Evolutionary conservation across 1,140 invertebrate genomes (phyloP).

Genomic region (Drosophila gunungcola): DNA sequence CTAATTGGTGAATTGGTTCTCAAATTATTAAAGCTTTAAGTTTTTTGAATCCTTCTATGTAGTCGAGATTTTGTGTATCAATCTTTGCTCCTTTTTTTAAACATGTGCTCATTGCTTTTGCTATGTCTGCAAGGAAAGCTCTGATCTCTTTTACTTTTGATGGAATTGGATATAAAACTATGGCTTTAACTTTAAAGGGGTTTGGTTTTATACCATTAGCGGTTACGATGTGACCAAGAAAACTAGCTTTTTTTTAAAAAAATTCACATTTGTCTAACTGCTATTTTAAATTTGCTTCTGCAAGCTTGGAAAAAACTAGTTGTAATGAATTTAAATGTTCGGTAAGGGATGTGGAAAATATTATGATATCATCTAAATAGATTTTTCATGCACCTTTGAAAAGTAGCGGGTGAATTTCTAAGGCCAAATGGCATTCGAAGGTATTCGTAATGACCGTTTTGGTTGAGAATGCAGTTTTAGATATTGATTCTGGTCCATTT

Average conservation of each 20-base stretch:
- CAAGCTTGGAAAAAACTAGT: conserved; percentile 4
- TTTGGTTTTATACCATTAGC: conserved; percentile 3
- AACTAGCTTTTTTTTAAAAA: neutral
- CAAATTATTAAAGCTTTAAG: conserved; percentile 1
- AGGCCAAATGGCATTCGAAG: conserved; percentile 2
- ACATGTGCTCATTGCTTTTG: conserved; percentile 5
- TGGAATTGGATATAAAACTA: conserved; percentile 11
- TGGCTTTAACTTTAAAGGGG: neutral
- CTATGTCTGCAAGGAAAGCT: conserved; percentile 3
- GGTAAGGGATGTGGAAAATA: too few relatives aligned
- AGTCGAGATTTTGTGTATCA: conserved; percentile 1
- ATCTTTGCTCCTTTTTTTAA: conserved; percentile 2
- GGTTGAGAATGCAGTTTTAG: neutral
- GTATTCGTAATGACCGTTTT: conserved; percentile 2
- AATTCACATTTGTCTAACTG: conserved; percentile 15
- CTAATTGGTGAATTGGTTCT: neutral
- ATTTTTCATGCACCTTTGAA: conserved; percentile 9
- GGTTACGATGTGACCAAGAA: conserved; percentile 9
- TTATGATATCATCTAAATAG: conserved; percentile 1
- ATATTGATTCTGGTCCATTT: conserved; percentile 1
- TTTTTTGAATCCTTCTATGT: conserved; percentile 3
- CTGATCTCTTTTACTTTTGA: conserved; percentile 9
- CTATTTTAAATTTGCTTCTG: conserved; percentile 8
- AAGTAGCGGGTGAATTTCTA: conserved; percentile 8
- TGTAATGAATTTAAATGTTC: conserved; percentile 10